A percentile compares a stretch with the other conserved stretches of the same genome.
Evolutionary conservation across 1,140 invertebrate genomes (phyloP).

Genomic region (Bombus ignitus): DNA sequence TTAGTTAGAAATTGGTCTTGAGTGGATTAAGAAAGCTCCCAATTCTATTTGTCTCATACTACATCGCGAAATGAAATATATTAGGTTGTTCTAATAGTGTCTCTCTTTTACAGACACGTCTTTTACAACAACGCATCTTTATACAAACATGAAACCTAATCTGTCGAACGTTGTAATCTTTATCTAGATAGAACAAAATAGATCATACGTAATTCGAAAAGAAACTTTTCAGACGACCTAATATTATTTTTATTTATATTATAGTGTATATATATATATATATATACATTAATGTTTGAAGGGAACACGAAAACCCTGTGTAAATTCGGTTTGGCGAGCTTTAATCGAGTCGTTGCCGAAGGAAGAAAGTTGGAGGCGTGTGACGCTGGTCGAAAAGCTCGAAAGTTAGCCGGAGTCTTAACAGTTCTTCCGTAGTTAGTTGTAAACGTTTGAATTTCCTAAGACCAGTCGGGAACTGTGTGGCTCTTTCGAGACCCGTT

Average conservation of each 20-base stretch:
- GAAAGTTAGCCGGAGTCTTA: constrained; percentile 24
- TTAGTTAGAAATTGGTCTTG: neutral
- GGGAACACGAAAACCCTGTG: neutral
- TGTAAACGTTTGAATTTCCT: constrained; percentile 22
- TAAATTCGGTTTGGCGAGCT: neutral
- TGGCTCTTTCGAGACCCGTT: neutral
- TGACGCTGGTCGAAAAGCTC: constrained; percentile 14
- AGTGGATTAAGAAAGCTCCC: neutral
- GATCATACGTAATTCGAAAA: no score
- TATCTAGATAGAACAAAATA: no score
- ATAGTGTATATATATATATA: neutral
- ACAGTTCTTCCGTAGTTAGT: neutral
- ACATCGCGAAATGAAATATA: neutral
- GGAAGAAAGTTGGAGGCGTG: neutral
- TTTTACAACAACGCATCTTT: no score
- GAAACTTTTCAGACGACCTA: no score
- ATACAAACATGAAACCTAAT: no score
- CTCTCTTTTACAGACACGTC: no score
- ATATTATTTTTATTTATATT: no score
- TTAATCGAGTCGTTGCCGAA: constrained; percentile 28
- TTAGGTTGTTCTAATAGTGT: no score
- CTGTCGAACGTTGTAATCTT: no score
- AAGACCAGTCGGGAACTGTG: neutral
- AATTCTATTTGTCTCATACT: neutral
- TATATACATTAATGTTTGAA: neutral